Percentiles rank a stretch among this genome's conserved stretches.
phyloP scores from a whole-genome alignment of 2,113 vertebrate species.

The Crotalus horridus region DNA sequence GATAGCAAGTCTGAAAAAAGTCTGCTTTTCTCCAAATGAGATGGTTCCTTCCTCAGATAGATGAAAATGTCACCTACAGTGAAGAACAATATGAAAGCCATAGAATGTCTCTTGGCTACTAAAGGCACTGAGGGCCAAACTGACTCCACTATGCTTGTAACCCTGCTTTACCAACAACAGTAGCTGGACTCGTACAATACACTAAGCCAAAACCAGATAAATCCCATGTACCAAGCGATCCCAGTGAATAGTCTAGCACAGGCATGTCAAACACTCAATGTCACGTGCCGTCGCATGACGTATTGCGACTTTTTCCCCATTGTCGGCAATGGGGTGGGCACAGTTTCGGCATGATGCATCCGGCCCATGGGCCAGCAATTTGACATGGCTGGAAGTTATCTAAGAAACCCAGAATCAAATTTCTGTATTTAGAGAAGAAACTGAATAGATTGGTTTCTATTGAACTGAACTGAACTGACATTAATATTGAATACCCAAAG shows the following conservation, averaged over 20 bases:
- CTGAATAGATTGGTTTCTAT: not conserved
- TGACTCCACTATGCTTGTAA: not conserved
- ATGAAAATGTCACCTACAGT: not conserved
- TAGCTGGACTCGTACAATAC: not conserved
- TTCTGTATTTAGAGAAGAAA: not conserved
- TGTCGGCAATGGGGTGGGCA: too few relatives aligned
- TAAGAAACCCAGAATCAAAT: not conserved
- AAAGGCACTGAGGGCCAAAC: not conserved
- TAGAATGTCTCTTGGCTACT: not conserved
- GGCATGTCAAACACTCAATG: too few relatives aligned
- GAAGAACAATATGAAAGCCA: not conserved
- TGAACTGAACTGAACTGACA: not conserved
- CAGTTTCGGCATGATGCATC: too few relatives aligned
- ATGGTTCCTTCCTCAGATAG: not conserved
- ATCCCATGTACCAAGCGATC: not conserved
- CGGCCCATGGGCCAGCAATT: too few relatives aligned
- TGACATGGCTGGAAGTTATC: not conserved
- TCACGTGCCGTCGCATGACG: too few relatives aligned
- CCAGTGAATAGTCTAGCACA: not conserved
- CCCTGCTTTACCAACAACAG: not conserved
- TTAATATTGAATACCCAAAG: not conserved
- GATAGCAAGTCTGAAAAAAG: not conserved
- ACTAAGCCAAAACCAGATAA: not conserved
- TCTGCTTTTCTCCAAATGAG: not conserved
- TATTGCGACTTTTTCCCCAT: too few relatives aligned